A percentile compares a stretch with the other conserved stretches of the same genome.
Conservation (phyloP, 2,113 vertebrate species). For the Nothoprocta perdicaria region DNA sequence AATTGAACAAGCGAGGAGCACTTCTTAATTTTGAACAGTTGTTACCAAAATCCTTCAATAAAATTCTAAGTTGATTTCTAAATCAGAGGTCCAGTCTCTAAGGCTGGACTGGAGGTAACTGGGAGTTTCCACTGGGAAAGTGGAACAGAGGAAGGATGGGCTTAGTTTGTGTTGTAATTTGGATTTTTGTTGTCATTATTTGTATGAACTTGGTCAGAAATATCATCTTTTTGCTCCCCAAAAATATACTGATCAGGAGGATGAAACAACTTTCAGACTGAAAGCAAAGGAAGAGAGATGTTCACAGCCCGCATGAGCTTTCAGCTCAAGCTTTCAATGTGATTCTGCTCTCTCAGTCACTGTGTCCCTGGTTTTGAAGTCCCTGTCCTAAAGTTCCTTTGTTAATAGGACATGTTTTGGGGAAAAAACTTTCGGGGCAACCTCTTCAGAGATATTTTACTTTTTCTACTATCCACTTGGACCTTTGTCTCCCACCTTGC, state of each 20-base stretch:
- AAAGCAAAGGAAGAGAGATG: not conserved
- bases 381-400: not conserved
- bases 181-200: not conserved
- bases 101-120: not conserved
- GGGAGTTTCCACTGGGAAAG: not conserved
- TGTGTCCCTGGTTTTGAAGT: not conserved
- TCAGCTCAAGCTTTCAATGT: not conserved
- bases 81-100: not conserved
- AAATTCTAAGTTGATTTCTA: not conserved
- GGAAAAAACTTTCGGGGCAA: not conserved
- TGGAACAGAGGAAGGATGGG: not conserved
- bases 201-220: not conserved
- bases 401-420: not conserved
- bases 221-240: rapidly evolving
- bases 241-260: not conserved
- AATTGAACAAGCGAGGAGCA: not conserved
- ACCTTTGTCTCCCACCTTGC: not conserved
- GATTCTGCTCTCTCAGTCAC: not conserved
- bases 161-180: not conserved
- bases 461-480: not conserved
- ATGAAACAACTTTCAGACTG: not conserved
- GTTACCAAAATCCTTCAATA: not conserved
- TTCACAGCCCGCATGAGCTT: not conserved
- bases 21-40: not conserved
- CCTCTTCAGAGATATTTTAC: not conserved